Evolutionary conservation across 1,140 invertebrate genomes (phyloP), one percentile per base, ranked within the genome.

Genomic region (Ectropis grisescens): DNA sequence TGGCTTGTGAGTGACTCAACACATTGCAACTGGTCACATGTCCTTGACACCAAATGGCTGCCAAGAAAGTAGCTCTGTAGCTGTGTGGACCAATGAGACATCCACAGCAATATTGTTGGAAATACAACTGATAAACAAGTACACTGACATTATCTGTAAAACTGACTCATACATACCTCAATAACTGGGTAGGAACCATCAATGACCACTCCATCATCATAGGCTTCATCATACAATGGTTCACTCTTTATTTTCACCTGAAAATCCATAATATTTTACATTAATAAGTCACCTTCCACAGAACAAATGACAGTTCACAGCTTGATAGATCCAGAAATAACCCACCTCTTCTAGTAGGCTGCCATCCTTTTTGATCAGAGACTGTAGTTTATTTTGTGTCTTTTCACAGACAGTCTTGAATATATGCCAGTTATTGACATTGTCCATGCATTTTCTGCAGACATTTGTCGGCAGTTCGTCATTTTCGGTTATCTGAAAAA

Each of bases 391-490:
- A 51, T 66, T 71, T 75, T 86, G 85, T 57, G 84, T 82, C 56
- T 75, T 80, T 50, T 72, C 68, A 70, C 85, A 86, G 29, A 82
- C 60, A 57, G 59, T 57, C 54, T 85, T 85, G 65, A 82, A 86
- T 41, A 69, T 64, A 39, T 84, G 71, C 82, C 82, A 86, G 53
- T 82, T 82, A 50, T 84, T 82, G 36, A 86, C 74, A 74, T 84
- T 85, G 48, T 75, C 68, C 47, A 83, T 51, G 47, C 85, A 86
- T 60, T 82, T 81, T 41, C 74, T 80, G 67, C 85, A 86, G 48
- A 85, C 72, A 72, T 84, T 81, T 32, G 82, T 82, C 24, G 85
- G 83, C 57, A 85, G 53, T 41, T 82, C 80, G 64, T 86, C 85
- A 70, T 78, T 67, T 56, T 81, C 68, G 50, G 49, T 80, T 66